A percentile compares a stretch with the other conserved stretches of the same genome.
These are phyloP conservation scores for Capromys pilorides DNA, from an alignment of 2,797 vertebrate species.

Conservation along the genomic window DNA sequence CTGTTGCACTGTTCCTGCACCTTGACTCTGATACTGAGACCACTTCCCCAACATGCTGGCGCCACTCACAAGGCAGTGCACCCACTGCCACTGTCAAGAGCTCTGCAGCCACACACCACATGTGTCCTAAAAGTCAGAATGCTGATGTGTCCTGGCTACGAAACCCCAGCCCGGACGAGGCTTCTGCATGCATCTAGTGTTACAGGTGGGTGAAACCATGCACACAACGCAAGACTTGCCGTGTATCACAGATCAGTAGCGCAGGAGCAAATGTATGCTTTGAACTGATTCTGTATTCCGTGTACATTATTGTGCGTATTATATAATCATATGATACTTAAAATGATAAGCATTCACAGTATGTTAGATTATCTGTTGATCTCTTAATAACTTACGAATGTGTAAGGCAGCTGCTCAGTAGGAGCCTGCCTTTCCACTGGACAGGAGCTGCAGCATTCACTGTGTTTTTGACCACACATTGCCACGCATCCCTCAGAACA, in stretches of 20 bases:
- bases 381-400: conserved; percentile 2
- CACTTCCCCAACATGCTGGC: neutral
- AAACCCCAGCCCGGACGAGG: neutral
- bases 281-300: neutral
- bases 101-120: neutral
- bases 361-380: conserved; percentile 22
- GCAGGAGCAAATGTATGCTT: neutral
- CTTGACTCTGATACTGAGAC: neutral
- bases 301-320: neutral
- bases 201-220: neutral
- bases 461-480: neutral
- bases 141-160: neutral
- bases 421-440: neutral
- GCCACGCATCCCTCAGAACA: neutral
- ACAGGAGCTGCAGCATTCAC: neutral
- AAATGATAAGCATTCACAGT: neutral
- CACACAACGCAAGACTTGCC: neutral
- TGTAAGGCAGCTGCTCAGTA: neutral
- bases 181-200: neutral
- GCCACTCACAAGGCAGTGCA: fast-evolving
- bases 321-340: no score
- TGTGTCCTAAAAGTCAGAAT: neutral
- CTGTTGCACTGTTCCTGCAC: neutral
- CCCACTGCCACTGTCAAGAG: neutral
- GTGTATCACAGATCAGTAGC: neutral